Conservation (phyloP, 2,888 invertebrate genomes). For the Petrolisthes manimaculis region DNA sequence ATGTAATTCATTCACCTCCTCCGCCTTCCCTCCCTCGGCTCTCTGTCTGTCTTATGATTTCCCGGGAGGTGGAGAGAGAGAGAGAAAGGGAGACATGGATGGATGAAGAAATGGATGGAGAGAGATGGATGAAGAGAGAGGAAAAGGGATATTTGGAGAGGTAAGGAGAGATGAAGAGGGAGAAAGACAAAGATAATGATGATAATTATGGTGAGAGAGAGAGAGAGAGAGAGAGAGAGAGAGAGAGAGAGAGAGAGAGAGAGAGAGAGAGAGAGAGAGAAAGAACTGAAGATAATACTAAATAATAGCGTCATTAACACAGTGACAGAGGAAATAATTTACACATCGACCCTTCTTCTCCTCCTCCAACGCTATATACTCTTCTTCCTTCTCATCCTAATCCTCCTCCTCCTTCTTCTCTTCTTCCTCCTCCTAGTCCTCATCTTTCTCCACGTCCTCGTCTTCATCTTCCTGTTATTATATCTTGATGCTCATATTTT, state of each 20-base stretch:
- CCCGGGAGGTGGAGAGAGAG: no score
- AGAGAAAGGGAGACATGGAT: no score
- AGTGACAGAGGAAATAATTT: no score
- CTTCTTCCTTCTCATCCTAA: not conserved
- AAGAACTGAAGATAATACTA: not conserved
- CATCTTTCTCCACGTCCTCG: not conserved
- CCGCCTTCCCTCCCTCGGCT: no score
- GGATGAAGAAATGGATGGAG: not conserved
- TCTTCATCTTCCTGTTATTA: not conserved
- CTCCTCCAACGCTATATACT: no score
- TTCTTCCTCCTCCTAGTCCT: not conserved
- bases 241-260: not conserved
- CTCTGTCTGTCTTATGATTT: no score
- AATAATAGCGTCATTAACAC: not conserved
- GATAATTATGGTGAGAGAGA: no score
- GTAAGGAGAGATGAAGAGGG: not conserved
- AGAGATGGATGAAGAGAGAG: not conserved
- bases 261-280: not conserved
- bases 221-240: constrained; percentile 2
- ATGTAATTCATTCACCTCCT: no score
- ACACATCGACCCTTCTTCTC: no score
- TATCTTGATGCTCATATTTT: not conserved
- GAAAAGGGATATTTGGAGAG: not conserved
- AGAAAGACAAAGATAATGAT: not conserved
- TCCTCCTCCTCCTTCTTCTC: not conserved